Conservation (phyloP, 2,113 vertebrate species). For the Salvelinus namaycush region DNA sequence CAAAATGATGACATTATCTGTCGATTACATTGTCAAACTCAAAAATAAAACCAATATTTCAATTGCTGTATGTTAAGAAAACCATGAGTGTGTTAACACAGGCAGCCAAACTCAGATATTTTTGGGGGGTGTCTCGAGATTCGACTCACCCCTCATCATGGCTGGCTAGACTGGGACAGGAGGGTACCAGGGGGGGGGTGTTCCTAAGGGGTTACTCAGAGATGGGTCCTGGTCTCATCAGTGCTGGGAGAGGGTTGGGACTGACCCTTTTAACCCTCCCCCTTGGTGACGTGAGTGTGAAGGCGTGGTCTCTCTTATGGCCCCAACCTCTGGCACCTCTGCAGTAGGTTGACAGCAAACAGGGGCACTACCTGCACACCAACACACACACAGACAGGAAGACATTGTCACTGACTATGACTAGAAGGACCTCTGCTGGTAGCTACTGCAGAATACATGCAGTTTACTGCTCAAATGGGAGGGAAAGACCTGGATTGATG, state of each 20-base stretch:
- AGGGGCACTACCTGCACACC: slow-evolving; percentile 80
- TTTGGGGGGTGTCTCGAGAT: too few species aligned
- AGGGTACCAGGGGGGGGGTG: neutral
- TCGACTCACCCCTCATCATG: neutral
- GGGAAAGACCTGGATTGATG: neutral
- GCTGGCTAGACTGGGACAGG: neutral
- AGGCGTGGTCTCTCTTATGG: slow-evolving; percentile 2
- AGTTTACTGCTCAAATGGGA: neutral
- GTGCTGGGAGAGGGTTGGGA: neutral
- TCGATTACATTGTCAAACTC: neutral
- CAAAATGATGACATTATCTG: neutral
- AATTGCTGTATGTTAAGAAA: too few species aligned
- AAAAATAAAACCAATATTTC: too few species aligned
- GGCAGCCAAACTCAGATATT: too few species aligned
- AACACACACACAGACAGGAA: neutral
- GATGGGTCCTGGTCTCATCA: neutral
- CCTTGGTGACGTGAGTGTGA: neutral
- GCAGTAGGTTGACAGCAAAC: slow-evolving; percentile 81
- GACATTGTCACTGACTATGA: neutral
- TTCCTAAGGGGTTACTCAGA: neutral
- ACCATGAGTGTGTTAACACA: too few species aligned
- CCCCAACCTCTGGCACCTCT: slow-evolving; percentile 53
- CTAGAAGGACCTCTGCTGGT: slow-evolving; percentile 58
- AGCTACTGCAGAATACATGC: neutral
- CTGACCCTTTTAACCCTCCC: neutral